Evolutionary conservation across 2,888 invertebrate genomes (phyloP), one percentile per base, ranked within the genome.

Genomic region (Polymixis flavicincta): DNA sequence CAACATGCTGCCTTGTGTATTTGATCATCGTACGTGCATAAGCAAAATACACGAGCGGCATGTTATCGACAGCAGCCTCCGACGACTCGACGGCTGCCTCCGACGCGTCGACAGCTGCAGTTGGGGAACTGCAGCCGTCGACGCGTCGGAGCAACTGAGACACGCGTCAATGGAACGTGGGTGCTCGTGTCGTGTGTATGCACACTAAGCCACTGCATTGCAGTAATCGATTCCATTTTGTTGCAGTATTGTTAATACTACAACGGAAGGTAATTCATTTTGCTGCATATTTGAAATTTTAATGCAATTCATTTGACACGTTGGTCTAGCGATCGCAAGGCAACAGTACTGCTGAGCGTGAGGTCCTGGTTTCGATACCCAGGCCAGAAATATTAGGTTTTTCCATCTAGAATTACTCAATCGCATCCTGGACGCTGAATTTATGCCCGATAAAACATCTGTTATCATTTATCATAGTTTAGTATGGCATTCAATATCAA

Each of bases 401-500:
- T 25, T 25, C 8, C n/a, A 19, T 57, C 14, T n/a, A n/a, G 0
- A n/a, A 61, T 37, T 61, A 17, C 37, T 37, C 37, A 61, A 37
- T n/a, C n/a, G 14, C 60, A 61, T 4, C 14, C n/a, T 61, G 14
- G 37, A 14, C 5, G 8, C 5, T n/a, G 4, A 8, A 22, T n/a
- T 14, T 22, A 22, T n/a, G 22, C n/a, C 57, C 4, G 3, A 11
- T 13, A 19, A 50, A 17, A 72, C 42, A 14, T 52, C 1, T 28
- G 19, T 48, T 69, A 7, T 25, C 14, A 19, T 9, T 48, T 48
- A n/a, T n/a, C 54, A 54, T 32, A 55, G 14, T 54, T 74, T 57
- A 45, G 13, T 78, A 55, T 28, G 45, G 6, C 48, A 71, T 71
- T 82, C 25, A 66, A 45, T 74, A 66, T 22, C 17, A 63, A 63